Base-by-base conservation (phyloP, 1,140 invertebrate species). In the Neuroterus valhalla region DNA sequence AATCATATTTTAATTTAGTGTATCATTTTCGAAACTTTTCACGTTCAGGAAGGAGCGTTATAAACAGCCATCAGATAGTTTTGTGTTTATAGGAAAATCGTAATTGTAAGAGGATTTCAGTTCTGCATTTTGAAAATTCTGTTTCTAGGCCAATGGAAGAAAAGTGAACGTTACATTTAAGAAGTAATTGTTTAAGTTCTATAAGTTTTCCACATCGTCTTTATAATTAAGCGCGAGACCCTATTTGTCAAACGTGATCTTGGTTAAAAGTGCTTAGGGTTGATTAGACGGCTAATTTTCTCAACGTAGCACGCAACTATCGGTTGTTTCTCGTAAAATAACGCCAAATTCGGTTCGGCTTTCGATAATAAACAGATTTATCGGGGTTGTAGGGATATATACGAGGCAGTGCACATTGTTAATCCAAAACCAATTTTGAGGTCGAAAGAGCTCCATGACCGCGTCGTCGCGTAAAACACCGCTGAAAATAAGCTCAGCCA, bases 401-500 rank as follows among this genome's bases (percentile, higher is more conserved):
- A 44, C 67, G 71, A 75, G 48, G 67, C 45, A 66, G 42, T 74
- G 45, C 46, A 44, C 68, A 66, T 66, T 72, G 76, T 80, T 81
- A 82, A 81, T 82, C 81, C 72, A 71, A 81, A 80, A 84, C 78
- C 80, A 82, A 84, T 84, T 84, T 82, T 71, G 68, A 80, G 69
- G 72, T 69, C 62, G 62, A 79, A 81, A 80, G 76, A 77, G 67
- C 76, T 79, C 72, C 62, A 62, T 45, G 71, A 72, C 62, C 42
- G 8, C 68, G 50, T 48, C 46, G 66, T 48, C 48, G 77, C 72
- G 72, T 80, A 78, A 81, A 79, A 79, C 76, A 78, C 70, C 69
- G 17, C 15, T 70, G 70, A 75, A 79, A 79, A 83, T 80, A 79
- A 83, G 71, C 68, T 66, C 46, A 52, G 72, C 66, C 71, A 82